phyloP scores from a whole-genome alignment of 1,140 invertebrate species.

The Eueides isabella region DNA sequence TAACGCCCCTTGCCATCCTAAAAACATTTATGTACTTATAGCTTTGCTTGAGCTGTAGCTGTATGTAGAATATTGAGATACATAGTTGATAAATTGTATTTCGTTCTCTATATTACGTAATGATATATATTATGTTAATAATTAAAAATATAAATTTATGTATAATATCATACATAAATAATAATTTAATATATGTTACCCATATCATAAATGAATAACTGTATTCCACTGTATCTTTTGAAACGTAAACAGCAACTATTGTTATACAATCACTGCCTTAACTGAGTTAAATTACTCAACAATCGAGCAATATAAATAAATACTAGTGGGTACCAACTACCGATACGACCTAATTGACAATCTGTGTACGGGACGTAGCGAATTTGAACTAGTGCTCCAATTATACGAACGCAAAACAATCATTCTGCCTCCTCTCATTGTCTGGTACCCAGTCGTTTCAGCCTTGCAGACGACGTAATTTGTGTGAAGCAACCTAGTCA shows the following conservation, averaged over 20 bases:
- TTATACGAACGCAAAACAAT: conserved; percentile 57
- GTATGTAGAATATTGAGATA: no score
- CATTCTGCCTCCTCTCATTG: conserved; percentile 38
- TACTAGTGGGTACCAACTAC: conserved; percentile 51
- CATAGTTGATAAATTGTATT: no score
- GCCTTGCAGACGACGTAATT: conserved; percentile 43
- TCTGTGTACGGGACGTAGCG: conserved; percentile 51
- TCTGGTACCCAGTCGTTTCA: conserved; percentile 40
- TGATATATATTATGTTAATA: no score
- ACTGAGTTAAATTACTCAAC: conserved; percentile 60
- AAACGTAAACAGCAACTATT: conserved; percentile 22
- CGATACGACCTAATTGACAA: conserved; percentile 64
- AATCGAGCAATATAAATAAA: conserved; percentile 65
- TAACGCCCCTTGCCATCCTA: conserved; percentile 48
- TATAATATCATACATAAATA: no score
- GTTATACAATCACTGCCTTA: conserved; percentile 48
- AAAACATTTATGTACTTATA: conserved; percentile 36
- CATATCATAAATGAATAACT: conserved; percentile 12
- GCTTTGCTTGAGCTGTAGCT: neutral
- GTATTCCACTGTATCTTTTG: conserved; percentile 12
- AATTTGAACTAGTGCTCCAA: conserved; percentile 47
- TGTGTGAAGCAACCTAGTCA: conserved; percentile 22
- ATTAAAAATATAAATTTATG: no score
- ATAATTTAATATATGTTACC: no score
- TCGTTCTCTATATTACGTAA: no score